Conservation (phyloP, 2,888 invertebrate genomes). For the Emmelina monodactyla region DNA sequence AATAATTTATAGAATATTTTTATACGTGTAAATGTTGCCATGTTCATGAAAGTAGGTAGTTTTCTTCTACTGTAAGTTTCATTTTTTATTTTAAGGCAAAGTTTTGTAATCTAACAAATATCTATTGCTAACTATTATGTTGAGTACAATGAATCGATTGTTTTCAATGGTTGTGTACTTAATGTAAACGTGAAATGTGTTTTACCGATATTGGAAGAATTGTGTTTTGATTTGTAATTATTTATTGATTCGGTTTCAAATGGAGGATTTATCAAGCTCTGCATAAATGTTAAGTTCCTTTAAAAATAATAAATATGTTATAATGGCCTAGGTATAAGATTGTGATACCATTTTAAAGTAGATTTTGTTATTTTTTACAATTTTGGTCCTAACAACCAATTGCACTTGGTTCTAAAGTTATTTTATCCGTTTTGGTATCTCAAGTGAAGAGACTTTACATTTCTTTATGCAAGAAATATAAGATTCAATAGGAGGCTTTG, state of each 20-base stretch:
- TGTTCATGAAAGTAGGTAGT: conserved; percentile 47
- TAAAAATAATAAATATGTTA: conserved; percentile 37
- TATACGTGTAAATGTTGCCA: conserved; percentile 64
- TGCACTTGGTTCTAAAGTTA: conserved; percentile 1
- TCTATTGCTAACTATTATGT: no score
- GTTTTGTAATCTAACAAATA: no score
- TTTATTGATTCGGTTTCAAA: no score
- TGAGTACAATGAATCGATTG: conserved; percentile 33
- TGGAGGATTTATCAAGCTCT: conserved; percentile 43
- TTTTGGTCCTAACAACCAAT: background rate
- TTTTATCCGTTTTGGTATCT: background rate
- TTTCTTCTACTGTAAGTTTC: no score
- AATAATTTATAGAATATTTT: conserved; percentile 58
- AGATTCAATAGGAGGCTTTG: background rate
- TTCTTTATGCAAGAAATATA: background rate
- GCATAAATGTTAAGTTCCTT: conserved; percentile 58
- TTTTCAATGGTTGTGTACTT: conserved; percentile 61
- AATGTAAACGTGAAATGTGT: conserved; percentile 19
- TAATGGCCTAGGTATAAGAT: conserved; percentile 53
- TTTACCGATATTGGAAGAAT: conserved; percentile 23
- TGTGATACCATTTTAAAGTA: conserved; percentile 53
- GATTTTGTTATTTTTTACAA: background rate
- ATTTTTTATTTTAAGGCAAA: no score
- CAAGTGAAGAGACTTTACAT: no score
- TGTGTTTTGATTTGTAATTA: background rate